phyloP scores from a whole-genome alignment of 2,113 vertebrate species.

The Percina caprodes region DNA sequence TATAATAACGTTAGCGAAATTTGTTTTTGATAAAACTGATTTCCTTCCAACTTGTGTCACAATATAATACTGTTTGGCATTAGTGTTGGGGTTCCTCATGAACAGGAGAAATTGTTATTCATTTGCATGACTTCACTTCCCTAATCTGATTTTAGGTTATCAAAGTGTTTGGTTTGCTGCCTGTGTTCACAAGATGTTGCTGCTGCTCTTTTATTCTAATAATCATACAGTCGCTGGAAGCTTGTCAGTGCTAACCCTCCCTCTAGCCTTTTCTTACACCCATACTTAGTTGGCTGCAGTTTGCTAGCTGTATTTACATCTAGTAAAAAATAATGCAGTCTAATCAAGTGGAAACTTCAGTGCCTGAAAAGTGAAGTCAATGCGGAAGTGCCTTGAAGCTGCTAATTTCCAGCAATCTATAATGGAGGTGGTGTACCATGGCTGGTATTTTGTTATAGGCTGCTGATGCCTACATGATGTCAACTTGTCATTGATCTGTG shows the following conservation, averaged over 20 bases:
- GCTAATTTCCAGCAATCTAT: neutral
- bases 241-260: neutral
- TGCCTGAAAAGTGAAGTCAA: too few species aligned
- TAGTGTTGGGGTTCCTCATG: slow-evolving; percentile 27
- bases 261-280: neutral
- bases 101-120: neutral
- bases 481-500: neutral
- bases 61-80: neutral
- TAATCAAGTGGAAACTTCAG: neutral
- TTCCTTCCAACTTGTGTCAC: neutral
- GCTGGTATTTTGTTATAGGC: neutral
- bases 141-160: slow-evolving; percentile 37
- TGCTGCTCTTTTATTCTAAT: slow-evolving; percentile 14
- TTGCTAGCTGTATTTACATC: too few species aligned
- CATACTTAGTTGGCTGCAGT: neutral
- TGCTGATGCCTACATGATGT: neutral
- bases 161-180: slow-evolving; percentile 18
- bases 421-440: neutral
- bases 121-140: slow-evolving; percentile 18
- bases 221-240: neutral
- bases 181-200: slow-evolving; percentile 44
- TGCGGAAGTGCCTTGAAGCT: too few species aligned
- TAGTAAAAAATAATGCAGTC: neutral
- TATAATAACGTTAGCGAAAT: too few species aligned
- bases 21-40: neutral